Evolutionary conservation across 2,113 vertebrate species (phyloP).

Genomic region (Microtus oregoni): DNA sequence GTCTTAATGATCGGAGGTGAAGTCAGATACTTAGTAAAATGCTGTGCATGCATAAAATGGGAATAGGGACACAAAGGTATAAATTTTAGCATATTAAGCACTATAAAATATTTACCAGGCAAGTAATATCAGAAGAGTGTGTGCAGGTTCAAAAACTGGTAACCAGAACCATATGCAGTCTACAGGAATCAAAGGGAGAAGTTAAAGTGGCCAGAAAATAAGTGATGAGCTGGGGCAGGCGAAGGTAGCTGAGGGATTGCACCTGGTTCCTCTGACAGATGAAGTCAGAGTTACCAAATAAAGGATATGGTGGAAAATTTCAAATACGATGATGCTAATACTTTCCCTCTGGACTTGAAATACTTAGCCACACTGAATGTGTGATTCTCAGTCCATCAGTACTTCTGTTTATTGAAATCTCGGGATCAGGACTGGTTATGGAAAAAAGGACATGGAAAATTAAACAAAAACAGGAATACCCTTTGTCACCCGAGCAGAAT

Average conservation of each 20-base stretch:
- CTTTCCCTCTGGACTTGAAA: neutral
- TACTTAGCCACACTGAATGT: neutral
- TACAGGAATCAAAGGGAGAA: neutral
- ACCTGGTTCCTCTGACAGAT: neutral
- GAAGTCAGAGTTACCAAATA: neutral
- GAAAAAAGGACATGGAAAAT: neutral
- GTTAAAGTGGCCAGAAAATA: neutral
- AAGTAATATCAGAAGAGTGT: neutral
- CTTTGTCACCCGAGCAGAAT: slow-evolving; percentile 1
- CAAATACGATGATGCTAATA: slow-evolving; percentile 18
- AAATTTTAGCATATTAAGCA: neutral
- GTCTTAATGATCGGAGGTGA: neutral
- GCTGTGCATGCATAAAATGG: neutral
- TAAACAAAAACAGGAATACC: neutral
- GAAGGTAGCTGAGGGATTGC: neutral
- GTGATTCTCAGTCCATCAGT: neutral
- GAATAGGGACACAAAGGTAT: neutral
- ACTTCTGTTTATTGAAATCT: neutral
- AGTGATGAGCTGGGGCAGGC: rapidly evolving
- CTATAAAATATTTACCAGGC: neutral
- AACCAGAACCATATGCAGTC: neutral
- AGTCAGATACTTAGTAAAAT: neutral
- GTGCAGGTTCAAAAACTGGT: too few species aligned
- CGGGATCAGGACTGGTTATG: neutral
- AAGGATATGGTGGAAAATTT: neutral